Base-by-base conservation (phyloP, 2,888 invertebrate species). In the Xylophagus ater region DNA sequence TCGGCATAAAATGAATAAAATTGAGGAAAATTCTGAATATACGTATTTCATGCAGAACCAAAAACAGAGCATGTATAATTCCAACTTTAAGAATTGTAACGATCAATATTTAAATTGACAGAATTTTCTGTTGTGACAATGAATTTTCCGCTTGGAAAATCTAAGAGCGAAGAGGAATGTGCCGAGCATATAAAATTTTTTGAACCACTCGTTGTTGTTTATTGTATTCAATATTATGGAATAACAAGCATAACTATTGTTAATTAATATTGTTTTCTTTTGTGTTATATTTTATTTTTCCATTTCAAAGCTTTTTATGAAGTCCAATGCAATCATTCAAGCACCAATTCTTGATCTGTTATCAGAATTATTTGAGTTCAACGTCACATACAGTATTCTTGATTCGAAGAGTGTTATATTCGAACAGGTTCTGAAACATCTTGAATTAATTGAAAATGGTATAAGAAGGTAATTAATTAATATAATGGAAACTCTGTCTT, bases 321-420 rank as follows among this genome's bases (percentile, higher is more conserved):
- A 92, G 83, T 62, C 83, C 78, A 60, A 78, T 81, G 29, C 73
- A 72, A 9, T 48, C 32, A 69, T 94, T 18, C 94, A 96, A 60
- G 79, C 83, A 37, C 75, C 82, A 56, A 90, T 96, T 10, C 65
- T 97, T 13, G 74, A 79, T 48, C 67, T 97, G 2, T 69, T 97
- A 8, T 82, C 83, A 36, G 87, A 92, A 56, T 66, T 97, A 37
- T 73, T 96, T 23, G 85, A 89, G 37, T 68, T 93, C 3, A 72
- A 88, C 49, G 89, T 97, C 1, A 96, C 96, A 65, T 97, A 96
- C 64, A 92, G 89, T 56, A 76, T 93, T 51, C 67, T 97, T 42
- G 96, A 96, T 65, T 86, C 90, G 1, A 93, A 94, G 51, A 87
- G 88, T 63, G 81, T 92, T 41, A 96, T 96, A 65, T 86, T 93